These are phyloP conservation scores for Pseudotriccus pelzelni DNA, from an alignment of 2,797 vertebrate species.

Conservation along the genomic window DNA sequence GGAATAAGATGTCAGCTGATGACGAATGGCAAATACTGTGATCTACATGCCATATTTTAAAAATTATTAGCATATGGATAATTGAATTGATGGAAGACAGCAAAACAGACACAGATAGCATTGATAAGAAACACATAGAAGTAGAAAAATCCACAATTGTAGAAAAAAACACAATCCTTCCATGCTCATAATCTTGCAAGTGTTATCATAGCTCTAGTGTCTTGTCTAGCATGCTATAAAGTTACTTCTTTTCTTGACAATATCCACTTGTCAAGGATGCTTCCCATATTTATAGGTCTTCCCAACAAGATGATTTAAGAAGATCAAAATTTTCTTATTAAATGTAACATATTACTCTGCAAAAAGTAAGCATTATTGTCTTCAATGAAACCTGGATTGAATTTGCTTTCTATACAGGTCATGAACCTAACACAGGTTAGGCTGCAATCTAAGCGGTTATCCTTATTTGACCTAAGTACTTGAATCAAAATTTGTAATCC, in stretches of 20 bases:
- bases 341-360: background rate
- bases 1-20: background rate
- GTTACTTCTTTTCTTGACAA: background rate
- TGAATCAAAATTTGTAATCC: background rate
- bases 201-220: background rate
- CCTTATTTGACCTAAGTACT: background rate
- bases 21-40: background rate
- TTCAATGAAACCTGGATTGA: background rate
- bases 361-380: background rate
- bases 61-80: background rate
- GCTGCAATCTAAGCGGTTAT: background rate
- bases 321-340: background rate
- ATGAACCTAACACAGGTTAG: background rate
- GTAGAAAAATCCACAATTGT: background rate
- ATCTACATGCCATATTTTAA: background rate
- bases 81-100: background rate
- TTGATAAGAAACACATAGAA: background rate
- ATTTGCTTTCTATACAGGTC: background rate
- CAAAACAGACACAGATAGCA: background rate
- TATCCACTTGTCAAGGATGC: background rate
- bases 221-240: background rate
- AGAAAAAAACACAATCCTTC: background rate
- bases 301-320: background rate
- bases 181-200: background rate
- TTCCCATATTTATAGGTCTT: background rate